Percentiles rank a stretch among this genome's conserved stretches.
Evolutionary conservation across 2,797 vertebrate genomes (phyloP).

Genomic region (Molossus alvarezi): DNA sequence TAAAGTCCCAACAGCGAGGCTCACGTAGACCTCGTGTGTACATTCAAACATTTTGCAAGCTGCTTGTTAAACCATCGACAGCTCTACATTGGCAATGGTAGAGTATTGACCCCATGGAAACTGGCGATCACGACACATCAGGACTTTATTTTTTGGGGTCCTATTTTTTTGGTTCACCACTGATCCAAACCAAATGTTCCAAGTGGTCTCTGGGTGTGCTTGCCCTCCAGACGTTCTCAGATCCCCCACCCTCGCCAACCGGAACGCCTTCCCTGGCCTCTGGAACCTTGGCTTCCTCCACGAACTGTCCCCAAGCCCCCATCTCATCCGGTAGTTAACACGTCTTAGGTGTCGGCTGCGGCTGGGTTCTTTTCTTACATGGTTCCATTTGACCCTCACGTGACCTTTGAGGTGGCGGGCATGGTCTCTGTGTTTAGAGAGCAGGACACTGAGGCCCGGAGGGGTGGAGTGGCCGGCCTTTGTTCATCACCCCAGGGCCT

Average conservation of each 20-base stretch:
- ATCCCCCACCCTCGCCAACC: neutral
- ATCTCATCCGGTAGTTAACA: neutral
- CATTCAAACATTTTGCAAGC: neutral
- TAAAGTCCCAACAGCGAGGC: neutral
- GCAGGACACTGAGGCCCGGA: neutral
- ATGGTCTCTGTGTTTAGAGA: neutral
- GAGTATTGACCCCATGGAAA: neutral
- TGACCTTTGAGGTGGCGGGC: neutral
- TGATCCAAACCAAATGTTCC: neutral
- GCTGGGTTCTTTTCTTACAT: neutral
- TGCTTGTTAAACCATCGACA: too few species aligned
- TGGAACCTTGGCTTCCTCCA: neutral
- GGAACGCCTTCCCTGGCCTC: neutral
- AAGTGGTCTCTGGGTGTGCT: neutral
- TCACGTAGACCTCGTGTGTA: neutral
- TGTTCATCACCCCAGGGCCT: neutral
- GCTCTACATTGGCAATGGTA: accelerated
- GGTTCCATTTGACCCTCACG: neutral
- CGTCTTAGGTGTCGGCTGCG: neutral
- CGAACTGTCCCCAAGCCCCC: too few species aligned
- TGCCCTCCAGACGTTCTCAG: neutral
- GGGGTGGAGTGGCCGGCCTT: neutral
- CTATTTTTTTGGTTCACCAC: neutral
- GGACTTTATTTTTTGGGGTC: neutral
- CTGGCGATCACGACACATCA: accelerated